Evolutionary conservation across 2,888 invertebrate genomes (phyloP).

Genomic region (Notodonta dromedarius): DNA sequence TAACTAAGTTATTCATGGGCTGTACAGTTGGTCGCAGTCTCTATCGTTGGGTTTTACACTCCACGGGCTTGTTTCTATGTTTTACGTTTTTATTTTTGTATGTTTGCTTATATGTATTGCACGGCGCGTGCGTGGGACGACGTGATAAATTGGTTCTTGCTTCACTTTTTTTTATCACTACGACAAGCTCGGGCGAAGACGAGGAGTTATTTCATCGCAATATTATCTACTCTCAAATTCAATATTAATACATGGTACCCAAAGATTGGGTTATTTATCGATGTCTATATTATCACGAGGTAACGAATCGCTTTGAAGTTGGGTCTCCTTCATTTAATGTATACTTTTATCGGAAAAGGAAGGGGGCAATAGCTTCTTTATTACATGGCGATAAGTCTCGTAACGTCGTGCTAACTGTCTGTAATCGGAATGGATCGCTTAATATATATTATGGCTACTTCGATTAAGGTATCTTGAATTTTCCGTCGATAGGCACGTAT

Average conservation of each 20-base stretch:
- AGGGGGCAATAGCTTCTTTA: conserved; percentile 61
- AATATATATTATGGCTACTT: conserved; percentile 17
- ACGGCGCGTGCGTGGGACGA: conserved; percentile 76
- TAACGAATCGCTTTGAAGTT: conserved; percentile 48
- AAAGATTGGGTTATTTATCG: conserved; percentile 46
- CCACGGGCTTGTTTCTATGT: conserved; percentile 68
- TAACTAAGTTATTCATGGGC: conserved; percentile 79
- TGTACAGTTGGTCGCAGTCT: conserved; percentile 70
- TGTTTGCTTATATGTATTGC: conserved; percentile 67
- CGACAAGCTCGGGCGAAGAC: conserved; percentile 72
- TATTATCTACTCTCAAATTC: conserved; percentile 58
- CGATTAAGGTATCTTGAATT: conserved; percentile 28
- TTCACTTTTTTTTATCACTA: conserved; percentile 67
- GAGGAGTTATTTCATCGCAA: conserved; percentile 65
- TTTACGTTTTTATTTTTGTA: conserved; percentile 69
- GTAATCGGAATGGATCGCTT: conserved; percentile 35
- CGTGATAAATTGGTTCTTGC: conserved; percentile 79
- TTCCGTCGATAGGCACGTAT: conserved; percentile 26
- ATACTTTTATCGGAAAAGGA: conserved; percentile 63
- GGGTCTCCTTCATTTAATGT: conserved; percentile 57
- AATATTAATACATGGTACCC: conserved; percentile 52
- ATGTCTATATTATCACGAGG: conserved; percentile 39
- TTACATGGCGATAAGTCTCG: conserved; percentile 37
- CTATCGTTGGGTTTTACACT: conserved; percentile 83
- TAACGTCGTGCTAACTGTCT: conserved; percentile 38